Evolutionary conservation across 2,113 vertebrate species (phyloP).

Genomic region (Heterocephalus glaber): DNA sequence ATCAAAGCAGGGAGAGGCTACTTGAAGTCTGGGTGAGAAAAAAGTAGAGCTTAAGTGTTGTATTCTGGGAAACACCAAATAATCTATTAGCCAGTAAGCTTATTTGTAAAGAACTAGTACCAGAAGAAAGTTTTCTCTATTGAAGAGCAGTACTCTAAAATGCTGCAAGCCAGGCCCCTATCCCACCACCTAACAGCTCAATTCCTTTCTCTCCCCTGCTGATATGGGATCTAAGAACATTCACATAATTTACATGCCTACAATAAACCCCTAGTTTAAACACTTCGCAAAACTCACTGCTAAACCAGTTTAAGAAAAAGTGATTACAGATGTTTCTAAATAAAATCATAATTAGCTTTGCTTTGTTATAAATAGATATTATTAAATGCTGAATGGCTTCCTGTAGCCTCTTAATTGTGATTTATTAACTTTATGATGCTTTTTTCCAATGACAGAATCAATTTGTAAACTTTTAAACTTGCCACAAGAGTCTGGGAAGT

Average conservation of each 20-base stretch:
- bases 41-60: not conserved
- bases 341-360: constrained; percentile 56
- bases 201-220: not conserved
- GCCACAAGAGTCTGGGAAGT: not conserved
- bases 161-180: not conserved
- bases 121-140: not conserved
- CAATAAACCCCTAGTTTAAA: not conserved
- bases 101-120: constrained; percentile 4
- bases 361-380: constrained; percentile 23
- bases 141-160: constrained; percentile 31
- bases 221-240: not conserved
- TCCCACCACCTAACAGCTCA: not conserved
- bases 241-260: not conserved
- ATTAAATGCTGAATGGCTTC: constrained; percentile 30
- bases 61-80: not conserved
- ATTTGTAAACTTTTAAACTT: constrained; percentile 33
- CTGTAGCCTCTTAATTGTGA: constrained; percentile 1
- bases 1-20: constrained; percentile 36
- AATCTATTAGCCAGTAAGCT: not conserved
- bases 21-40: not conserved
- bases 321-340: not conserved
- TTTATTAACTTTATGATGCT: not conserved
- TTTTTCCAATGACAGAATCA: not conserved
- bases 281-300: not conserved
- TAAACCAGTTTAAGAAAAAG: constrained; percentile 27